Base-by-base conservation (phyloP, 2,113 vertebrate species). In the Quiscalus mexicanus region DNA sequence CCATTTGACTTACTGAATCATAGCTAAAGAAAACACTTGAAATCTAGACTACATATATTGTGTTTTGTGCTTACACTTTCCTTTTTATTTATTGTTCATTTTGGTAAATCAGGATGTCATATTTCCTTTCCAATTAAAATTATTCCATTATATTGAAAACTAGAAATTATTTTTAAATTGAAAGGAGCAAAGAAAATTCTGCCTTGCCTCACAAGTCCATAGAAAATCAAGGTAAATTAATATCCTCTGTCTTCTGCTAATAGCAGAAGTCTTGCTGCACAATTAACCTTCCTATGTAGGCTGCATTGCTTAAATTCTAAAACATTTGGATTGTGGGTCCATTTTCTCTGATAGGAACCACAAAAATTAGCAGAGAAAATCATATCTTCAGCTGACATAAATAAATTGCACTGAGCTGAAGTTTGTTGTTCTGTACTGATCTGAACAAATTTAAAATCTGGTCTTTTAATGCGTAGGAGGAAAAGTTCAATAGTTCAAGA, bases 401-500 rank as follows among this genome's bases (percentile, higher is more conserved):
- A 84, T 50, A 90, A 94, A 60, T 35, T 60, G 28, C 13, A 22
- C 31, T 62, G 41, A 63, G 39, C 12, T 81, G 19, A 73, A 85
- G 17, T 75, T 28, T 84, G 56, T 84, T 67, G 16, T 21, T 84
- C 42, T 45, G 28, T 33, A 49, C 23, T 1, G 3, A 64, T 27
- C 24, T 31, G 50, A 73, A 79, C 11, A 82, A 76, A 42, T 74
- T 60, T 65, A 45, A 76, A 17, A 87, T 69, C 45, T 85, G 55
- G 28, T 87, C 39, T 45, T 67, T 74, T 69, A 79, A 37, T 21
- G 45, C 0, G 5, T 39, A 94, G 75, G 60, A 90, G 45, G 53
- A 76, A 74, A 94, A 79, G 76, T 93, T 95, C 74, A 74, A 15
- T 41, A 73, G 70, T 84, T 79, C 74, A 94, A 87, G 35, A 88